Percentiles rank a stretch among this genome's conserved stretches.
These are phyloP conservation scores for Mnemiopsis leidyi DNA, from an alignment of 37 sponge, comb jelly and placozoan species.

Conservation along the genomic window DNA sequence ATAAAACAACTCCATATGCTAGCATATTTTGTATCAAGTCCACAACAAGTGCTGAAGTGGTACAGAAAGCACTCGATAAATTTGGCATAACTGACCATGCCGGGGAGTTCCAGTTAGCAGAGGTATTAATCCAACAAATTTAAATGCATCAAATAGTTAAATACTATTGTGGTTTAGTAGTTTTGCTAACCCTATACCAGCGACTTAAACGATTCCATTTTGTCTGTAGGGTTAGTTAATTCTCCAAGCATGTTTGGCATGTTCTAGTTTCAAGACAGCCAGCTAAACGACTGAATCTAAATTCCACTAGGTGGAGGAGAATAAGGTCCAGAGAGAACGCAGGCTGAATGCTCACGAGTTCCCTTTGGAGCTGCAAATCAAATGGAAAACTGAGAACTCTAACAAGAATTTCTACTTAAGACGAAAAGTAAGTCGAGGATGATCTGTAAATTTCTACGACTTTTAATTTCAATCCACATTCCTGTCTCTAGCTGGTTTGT, in stretches of 20 bases:
- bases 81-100: slow-evolving; percentile 59
- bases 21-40: slow-evolving; percentile 45
- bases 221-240: no score
- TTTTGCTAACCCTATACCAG: no score
- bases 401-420: slow-evolving; percentile 54
- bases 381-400: slow-evolving; percentile 35
- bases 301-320: slow-evolving; percentile 11
- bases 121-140: no score
- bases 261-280: no score
- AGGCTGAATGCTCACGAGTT: neutral
- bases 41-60: slow-evolving; percentile 31
- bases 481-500: no score
- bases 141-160: no score
- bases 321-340: neutral
- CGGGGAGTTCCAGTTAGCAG: slow-evolving; percentile 36
- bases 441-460: neutral
- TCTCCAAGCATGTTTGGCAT: no score
- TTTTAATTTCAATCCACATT: no score
- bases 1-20: slow-evolving; percentile 34
- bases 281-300: no score
- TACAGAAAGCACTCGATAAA: slow-evolving; percentile 60
- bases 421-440: slow-evolving; percentile 6
- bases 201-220: no score
- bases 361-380: slow-evolving; percentile 30
- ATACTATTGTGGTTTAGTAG: no score